Evolutionary conservation across 2,113 vertebrate genomes (phyloP).

Genomic region (Gallinago undulata): DNA sequence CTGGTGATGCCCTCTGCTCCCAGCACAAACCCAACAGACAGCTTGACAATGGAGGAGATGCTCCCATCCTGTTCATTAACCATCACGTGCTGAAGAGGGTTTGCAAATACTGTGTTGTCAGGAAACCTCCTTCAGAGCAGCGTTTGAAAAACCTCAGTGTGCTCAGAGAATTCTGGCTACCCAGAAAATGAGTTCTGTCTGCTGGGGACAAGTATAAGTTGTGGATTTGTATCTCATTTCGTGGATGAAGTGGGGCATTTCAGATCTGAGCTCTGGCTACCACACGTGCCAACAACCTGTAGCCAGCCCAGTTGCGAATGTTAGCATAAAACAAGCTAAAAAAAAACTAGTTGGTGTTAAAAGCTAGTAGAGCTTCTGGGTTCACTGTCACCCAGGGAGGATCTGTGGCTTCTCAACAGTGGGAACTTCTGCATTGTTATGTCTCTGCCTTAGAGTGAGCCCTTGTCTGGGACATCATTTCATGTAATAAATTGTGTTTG

Average conservation of each 20-base stretch:
- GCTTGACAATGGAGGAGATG: background rate
- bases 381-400: background rate
- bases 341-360: background rate
- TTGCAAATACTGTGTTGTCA: background rate
- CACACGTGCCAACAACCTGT: fast-evolving
- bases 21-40: background rate
- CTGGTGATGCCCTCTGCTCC: background rate
- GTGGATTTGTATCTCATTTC: background rate
- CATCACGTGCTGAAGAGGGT: background rate
- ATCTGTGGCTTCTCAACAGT: background rate
- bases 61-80: background rate
- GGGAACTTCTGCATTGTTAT: background rate
- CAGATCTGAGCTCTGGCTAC: background rate
- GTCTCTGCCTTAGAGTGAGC: background rate
- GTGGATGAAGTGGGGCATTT: background rate
- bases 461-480: background rate
- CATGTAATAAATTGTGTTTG: background rate
- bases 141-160: background rate
- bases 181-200: background rate
- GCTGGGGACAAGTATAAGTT: background rate
- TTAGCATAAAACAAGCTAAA: background rate
- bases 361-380: background rate
- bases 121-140: background rate
- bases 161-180: background rate
- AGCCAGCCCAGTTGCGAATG: background rate